A percentile compares a stretch with the other conserved stretches of the same genome.
Evolutionary conservation across 1,140 invertebrate species (phyloP).

Genomic region (Trigoniulus corallinus): DNA sequence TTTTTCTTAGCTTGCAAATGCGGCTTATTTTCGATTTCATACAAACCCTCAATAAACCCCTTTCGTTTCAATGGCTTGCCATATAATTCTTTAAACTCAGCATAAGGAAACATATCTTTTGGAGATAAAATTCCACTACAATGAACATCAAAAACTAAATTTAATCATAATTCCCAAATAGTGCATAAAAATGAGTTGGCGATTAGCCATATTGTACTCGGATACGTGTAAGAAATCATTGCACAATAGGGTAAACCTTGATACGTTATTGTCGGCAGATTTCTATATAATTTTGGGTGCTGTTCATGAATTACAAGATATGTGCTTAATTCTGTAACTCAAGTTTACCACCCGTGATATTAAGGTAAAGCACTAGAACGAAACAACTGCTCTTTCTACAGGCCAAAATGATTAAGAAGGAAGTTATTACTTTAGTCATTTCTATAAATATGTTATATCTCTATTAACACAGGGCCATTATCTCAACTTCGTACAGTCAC

Average conservation of each 20-base stretch:
- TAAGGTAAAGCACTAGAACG: neutral
- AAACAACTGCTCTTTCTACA: too few species aligned
- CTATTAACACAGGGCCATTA: too few species aligned
- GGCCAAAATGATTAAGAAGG: too few species aligned
- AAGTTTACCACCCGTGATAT: neutral
- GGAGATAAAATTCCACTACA: conserved; percentile 29
- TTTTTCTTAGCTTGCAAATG: too few species aligned
- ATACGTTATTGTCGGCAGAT: neutral
- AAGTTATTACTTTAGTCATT: too few species aligned
- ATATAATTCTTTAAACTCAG: conserved; percentile 45
- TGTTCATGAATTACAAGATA: too few species aligned
- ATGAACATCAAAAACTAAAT: neutral
- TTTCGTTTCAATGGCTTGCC: conserved; percentile 37
- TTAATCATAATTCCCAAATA: neutral
- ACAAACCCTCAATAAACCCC: conserved; percentile 47
- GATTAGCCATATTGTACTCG: neutral
- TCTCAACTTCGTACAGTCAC: too few species aligned
- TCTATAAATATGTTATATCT: too few species aligned
- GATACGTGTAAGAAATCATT: neutral
- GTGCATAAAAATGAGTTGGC: too few species aligned
- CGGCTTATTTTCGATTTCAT: conserved; percentile 40
- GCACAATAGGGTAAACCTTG: neutral
- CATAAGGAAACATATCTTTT: conserved; percentile 34
- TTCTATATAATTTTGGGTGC: too few species aligned
- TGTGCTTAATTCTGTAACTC: too few species aligned